Evolutionary conservation across 2,113 vertebrate genomes (phyloP).

Genomic region (Tachuris rubrigastra): DNA sequence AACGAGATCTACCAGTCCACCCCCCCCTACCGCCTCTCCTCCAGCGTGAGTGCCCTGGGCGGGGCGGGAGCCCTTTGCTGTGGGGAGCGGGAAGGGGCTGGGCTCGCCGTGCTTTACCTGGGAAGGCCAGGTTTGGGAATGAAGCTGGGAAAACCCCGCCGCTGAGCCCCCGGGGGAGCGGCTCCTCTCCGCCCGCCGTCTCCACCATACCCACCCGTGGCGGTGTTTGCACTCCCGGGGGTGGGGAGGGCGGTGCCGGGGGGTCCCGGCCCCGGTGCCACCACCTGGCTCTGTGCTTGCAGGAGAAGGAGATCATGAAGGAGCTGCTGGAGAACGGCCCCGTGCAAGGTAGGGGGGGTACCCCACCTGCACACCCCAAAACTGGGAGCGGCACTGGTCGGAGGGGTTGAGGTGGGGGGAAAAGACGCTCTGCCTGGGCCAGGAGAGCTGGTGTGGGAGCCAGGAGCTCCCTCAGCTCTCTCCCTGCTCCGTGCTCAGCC

Average conservation of each 20-base stretch:
- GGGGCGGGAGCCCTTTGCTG: background rate
- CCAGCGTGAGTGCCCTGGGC: slow-evolving; percentile 76
- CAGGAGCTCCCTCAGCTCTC: background rate
- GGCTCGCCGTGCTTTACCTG: background rate
- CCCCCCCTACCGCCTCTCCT: slow-evolving; percentile 91
- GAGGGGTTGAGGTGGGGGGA: fast-evolving
- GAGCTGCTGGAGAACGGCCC: slow-evolving; percentile 96
- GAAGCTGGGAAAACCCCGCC: background rate
- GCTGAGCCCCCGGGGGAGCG: background rate
- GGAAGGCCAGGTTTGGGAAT: background rate
- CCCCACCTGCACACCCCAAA: fast-evolving
- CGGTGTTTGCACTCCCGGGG: background rate
- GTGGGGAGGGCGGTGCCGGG: background rate
- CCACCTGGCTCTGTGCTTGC: background rate
- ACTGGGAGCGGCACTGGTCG: fast-evolving
- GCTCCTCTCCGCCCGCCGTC: background rate
- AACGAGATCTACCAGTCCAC: slow-evolving; percentile 98
- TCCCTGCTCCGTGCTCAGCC: background rate
- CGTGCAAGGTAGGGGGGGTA: slow-evolving; percentile 84
- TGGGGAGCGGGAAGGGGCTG: background rate
- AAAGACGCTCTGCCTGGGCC: fast-evolving
- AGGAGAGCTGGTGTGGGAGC: fast-evolving
- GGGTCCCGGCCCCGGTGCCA: fast-evolving
- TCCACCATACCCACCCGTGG: fast-evolving
- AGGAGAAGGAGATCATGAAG: slow-evolving; percentile 99